Conservation (phyloP, 2,797 vertebrate genomes). For the Oreonectes daqikongensis region DNA sequence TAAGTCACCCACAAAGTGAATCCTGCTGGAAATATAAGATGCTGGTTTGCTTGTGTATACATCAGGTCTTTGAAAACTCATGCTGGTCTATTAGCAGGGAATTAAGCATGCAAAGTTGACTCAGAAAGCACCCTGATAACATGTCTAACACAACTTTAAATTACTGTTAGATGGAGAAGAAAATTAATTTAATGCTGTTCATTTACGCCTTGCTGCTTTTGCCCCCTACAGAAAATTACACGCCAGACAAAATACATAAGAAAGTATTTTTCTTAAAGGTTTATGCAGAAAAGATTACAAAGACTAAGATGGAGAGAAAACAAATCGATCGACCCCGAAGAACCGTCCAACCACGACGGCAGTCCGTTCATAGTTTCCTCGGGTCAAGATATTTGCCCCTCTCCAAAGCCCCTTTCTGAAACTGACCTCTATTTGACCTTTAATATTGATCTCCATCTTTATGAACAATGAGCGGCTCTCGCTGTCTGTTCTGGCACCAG, state of each 20-base stretch:
- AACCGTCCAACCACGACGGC: not conserved
- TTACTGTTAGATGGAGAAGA: not conserved
- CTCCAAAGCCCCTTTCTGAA: constrained; percentile 13
- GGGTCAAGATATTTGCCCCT: constrained; percentile 13
- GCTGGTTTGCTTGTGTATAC: not conserved
- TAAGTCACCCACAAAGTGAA: not conserved
- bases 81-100: no score
- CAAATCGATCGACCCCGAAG: not conserved
- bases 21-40: not conserved
- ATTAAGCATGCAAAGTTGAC: no score
- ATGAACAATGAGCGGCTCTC: constrained; percentile 46
- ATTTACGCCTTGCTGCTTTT: constrained; percentile 7
- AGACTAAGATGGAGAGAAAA: constrained; percentile 19
- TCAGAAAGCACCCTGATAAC: no score
- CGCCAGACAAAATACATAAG: not conserved
- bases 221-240: constrained; percentile 1
- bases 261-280: constrained; percentile 14
- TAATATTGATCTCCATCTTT: constrained; percentile 43
- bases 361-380: constrained; percentile 21
- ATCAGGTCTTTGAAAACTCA: no score
- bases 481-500: constrained; percentile 37
- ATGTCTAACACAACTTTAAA: not conserved
- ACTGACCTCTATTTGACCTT: constrained; percentile 50
- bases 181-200: not conserved
- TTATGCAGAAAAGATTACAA: constrained; percentile 1